Conservation (phyloP, 2,797 vertebrate genomes). For the Salarias fasciatus region DNA sequence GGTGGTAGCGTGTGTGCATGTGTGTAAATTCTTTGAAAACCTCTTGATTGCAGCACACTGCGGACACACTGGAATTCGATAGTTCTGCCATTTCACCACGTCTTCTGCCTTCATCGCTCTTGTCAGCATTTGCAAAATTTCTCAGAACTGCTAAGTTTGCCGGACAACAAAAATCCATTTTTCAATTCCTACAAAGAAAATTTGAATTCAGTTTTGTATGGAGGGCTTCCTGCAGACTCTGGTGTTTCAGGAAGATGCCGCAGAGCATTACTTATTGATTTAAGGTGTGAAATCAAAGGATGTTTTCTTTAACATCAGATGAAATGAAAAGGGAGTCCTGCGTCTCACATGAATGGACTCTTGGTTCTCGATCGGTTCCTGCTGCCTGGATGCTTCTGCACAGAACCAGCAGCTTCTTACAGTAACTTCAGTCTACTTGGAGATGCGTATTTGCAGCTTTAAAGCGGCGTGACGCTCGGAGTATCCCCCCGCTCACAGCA, state of each 20-base stretch:
- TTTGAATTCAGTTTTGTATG: not conserved
- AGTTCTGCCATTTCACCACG: no score
- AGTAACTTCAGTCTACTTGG: constrained; percentile 4
- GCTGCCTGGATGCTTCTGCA: constrained; percentile 9
- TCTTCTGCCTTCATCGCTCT: no score
- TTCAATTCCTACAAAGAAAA: not conserved
- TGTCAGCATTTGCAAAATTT: no score
- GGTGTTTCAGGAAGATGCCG: constrained; percentile 16
- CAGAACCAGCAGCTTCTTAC: constrained; percentile 14
- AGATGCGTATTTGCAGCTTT: constrained; percentile 34
- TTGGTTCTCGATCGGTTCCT: constrained; percentile 10
- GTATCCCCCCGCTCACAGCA: constrained; percentile 26
- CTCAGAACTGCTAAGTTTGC: no score
- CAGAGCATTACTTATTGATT: constrained; percentile 54
- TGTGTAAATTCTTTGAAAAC: no score
- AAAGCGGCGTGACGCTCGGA: constrained; percentile 30
- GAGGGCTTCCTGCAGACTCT: not conserved
- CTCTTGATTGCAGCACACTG: no score
- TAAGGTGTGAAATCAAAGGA: constrained; percentile 42
- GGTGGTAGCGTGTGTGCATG: no score
- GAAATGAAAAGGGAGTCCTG: constrained; percentile 5
- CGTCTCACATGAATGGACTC: not conserved
- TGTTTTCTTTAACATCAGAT: constrained; percentile 26
- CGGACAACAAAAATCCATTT: no score
- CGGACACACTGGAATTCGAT: no score